Percentiles rank a stretch among this genome's conserved stretches.
phyloP scores from a whole-genome alignment of 2,888 invertebrate genomes.

The Diplolepis rosae region DNA sequence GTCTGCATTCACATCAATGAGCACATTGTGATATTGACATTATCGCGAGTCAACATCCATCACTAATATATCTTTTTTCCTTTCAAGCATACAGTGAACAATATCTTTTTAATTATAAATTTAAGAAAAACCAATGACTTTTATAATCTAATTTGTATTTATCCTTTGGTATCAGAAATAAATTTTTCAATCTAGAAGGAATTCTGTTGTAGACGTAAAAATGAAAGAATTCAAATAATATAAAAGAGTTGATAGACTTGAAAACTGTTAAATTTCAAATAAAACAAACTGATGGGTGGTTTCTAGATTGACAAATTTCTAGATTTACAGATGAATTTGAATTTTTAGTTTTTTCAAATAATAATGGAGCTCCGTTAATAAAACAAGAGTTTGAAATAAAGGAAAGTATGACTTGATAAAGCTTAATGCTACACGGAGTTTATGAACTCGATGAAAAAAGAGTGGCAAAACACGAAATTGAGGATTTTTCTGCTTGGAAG shows the following conservation, averaged over 20 bases:
- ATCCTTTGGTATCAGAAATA: not conserved
- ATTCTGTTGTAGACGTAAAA: too few relatives aligned
- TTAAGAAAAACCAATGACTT: not conserved
- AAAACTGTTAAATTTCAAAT: not conserved
- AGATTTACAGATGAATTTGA: not conserved
- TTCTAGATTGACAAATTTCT: not conserved
- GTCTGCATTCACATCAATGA: constrained; percentile 32
- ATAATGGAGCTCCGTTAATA: not conserved
- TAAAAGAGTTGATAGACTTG: not conserved
- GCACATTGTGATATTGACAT: constrained; percentile 46
- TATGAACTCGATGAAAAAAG: not conserved
- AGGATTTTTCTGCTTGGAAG: not conserved
- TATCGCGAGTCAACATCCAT: constrained; percentile 41
- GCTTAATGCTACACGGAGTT: too few relatives aligned
- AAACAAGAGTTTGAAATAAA: too few relatives aligned
- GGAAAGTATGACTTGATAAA: too few relatives aligned
- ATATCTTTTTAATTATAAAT: not conserved
- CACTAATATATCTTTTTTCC: not conserved
- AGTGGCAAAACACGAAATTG: not conserved
- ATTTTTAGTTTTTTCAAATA: not conserved
- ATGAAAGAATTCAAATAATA: not conserved
- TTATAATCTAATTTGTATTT: not conserved
- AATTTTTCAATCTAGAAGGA: not conserved
- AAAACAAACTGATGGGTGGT: not conserved
- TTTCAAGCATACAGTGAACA: too few relatives aligned